Evolutionary conservation across 2,113 vertebrate species (phyloP).

Genomic region (Hirundichthys speculiger): DNA sequence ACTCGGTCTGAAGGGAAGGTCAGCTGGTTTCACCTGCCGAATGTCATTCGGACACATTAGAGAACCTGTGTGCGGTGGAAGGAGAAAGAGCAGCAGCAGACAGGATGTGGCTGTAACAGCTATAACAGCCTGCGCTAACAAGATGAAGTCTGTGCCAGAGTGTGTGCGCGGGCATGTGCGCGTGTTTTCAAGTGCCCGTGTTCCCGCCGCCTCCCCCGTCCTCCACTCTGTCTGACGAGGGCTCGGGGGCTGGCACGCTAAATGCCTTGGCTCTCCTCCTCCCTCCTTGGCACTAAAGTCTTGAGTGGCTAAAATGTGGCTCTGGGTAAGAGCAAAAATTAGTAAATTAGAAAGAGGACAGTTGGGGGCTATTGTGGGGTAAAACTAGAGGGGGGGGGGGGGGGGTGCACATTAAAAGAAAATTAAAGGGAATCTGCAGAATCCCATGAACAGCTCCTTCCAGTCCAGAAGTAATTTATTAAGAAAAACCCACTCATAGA

Average conservation of each 20-base stretch:
- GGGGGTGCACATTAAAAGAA: not conserved
- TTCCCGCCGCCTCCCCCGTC: slow-evolving; percentile 27
- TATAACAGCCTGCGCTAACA: slow-evolving; percentile 48
- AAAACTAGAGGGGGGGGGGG: no score
- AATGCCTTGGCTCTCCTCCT: slow-evolving; percentile 22
- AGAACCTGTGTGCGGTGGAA: not conserved
- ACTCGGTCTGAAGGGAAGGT: no score
- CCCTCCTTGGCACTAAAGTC: slow-evolving; percentile 24
- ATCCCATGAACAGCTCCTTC: slow-evolving; percentile 4
- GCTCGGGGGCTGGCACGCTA: slow-evolving; percentile 45
- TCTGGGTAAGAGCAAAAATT: slow-evolving; percentile 31
- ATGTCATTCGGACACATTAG: slow-evolving; percentile 23
- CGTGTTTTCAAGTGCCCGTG: slow-evolving; percentile 36
- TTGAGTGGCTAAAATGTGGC: slow-evolving; percentile 39
- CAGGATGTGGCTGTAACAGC: slow-evolving; percentile 45
- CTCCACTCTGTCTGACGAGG: slow-evolving; percentile 41
- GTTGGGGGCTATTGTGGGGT: no score
- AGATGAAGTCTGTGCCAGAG: slow-evolving; percentile 43
- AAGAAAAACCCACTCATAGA: slow-evolving; percentile 1
- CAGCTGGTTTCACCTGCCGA: slow-evolving; percentile 6
- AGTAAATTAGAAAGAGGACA: slow-evolving; percentile 40
- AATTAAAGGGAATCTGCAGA: not conserved
- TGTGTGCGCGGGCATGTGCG: slow-evolving; percentile 18
- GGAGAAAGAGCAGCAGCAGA: slow-evolving; percentile 14
- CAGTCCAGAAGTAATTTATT: not conserved